Evolutionary conservation across 2,113 vertebrate species (phyloP).

Genomic region (Phylloscopus trochilus): DNA sequence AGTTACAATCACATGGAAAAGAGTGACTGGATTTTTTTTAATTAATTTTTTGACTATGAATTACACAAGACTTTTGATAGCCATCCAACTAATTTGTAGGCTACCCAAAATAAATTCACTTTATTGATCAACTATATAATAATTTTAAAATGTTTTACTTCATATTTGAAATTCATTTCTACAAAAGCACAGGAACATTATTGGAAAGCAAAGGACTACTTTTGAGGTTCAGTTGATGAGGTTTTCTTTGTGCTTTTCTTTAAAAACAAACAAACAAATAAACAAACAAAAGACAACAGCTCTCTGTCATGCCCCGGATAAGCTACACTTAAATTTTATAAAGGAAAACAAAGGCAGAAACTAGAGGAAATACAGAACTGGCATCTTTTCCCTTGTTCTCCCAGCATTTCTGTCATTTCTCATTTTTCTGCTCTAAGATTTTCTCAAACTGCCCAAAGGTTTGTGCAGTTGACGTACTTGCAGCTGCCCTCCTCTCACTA

Average conservation of each 20-base stretch:
- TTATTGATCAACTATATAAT: neutral
- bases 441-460: neutral
- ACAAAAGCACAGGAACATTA: neutral
- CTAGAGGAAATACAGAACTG: neutral
- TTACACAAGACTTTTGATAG: neutral
- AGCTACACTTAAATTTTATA: neutral
- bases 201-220: neutral
- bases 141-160: neutral
- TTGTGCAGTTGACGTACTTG: neutral
- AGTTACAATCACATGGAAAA: neutral
- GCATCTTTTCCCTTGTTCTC: neutral
- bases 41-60: neutral
- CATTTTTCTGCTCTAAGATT: neutral
- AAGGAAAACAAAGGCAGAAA: neutral
- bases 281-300: neutral
- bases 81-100: neutral
- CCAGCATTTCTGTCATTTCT: conserved; percentile 2
- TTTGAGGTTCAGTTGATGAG: neutral
- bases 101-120: neutral
- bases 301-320: neutral
- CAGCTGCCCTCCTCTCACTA: neutral
- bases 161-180: neutral
- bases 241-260: neutral
- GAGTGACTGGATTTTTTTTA: neutral
- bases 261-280: neutral